Evolutionary conservation across 2,888 invertebrate genomes (phyloP).

Genomic region (Mechanitis mazaeus): DNA sequence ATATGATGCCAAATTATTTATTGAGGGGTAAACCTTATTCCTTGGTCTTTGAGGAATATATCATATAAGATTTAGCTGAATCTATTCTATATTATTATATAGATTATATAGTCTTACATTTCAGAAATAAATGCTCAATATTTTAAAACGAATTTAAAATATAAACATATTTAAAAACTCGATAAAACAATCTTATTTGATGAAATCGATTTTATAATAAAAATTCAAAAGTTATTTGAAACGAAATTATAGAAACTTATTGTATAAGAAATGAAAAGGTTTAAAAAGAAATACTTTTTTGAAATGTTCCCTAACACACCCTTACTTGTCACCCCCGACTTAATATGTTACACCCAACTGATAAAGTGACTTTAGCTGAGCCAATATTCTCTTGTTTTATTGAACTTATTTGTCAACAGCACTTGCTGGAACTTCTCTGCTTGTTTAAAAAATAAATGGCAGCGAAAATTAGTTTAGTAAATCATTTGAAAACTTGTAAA

Average conservation of each 20-base stretch:
- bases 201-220: too few relatives aligned
- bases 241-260: too few relatives aligned
- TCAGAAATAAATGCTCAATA: too few relatives aligned
- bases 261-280: background rate
- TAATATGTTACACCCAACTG: conserved; percentile 36
- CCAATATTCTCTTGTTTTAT: conserved; percentile 58
- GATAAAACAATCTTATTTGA: too few relatives aligned
- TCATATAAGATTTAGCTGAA: conserved; percentile 2
- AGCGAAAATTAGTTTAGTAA: too few relatives aligned
- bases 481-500: too few relatives aligned
- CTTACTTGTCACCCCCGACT: background rate
- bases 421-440: background rate
- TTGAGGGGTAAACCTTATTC: conserved; percentile 54
- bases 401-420: conserved; percentile 53
- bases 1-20: conserved; percentile 73
- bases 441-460: background rate
- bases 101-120: too few relatives aligned
- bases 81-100: too few relatives aligned
- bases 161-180: too few relatives aligned
- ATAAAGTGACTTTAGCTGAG: conserved; percentile 54
- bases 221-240: too few relatives aligned
- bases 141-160: too few relatives aligned
- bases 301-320: conserved; percentile 5
- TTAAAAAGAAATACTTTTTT: conserved; percentile 7
- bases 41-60: conserved; percentile 11